Conservation (phyloP, 2,797 vertebrate species). For the Alosa sapidissima region DNA sequence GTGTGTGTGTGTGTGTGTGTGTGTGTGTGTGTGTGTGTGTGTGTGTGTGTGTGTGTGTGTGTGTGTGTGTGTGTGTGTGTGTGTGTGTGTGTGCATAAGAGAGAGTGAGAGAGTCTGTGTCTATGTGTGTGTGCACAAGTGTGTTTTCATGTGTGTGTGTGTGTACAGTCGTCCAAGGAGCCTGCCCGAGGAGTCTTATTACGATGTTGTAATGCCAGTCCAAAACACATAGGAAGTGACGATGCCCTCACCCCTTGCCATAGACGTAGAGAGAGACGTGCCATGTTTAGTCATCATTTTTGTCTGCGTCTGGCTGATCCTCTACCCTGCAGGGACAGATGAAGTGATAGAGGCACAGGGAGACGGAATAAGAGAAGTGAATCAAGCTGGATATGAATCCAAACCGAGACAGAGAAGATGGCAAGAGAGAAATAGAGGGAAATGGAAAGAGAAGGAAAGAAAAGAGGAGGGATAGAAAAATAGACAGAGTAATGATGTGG, state of each 20-base stretch:
- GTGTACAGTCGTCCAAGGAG: neutral
- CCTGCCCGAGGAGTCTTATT: neutral
- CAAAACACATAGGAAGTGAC: slow-evolving; percentile 6
- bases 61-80: slow-evolving; percentile 16
- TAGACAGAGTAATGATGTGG: neutral
- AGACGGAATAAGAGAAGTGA: neutral
- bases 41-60: neutral
- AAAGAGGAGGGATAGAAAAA: neutral
- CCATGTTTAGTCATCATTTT: slow-evolving; percentile 7
- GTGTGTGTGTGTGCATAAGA: neutral
- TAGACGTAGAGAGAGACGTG: neutral
- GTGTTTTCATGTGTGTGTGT: neutral
- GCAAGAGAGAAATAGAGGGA: neutral
- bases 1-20: slow-evolving; percentile 30
- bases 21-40: neutral
- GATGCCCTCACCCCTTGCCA: neutral
- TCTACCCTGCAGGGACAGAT: neutral
- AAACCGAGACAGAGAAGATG: neutral
- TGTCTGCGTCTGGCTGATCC: neutral
- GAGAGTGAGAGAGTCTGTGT: neutral
- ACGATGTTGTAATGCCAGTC: neutral
- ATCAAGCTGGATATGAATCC: neutral
- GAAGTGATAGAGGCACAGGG: neutral
- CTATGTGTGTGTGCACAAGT: neutral
- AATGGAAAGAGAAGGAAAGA: neutral